Base-by-base conservation (phyloP, 2,888 invertebrate genomes). In the Drosophila nr. medialis region DNA sequence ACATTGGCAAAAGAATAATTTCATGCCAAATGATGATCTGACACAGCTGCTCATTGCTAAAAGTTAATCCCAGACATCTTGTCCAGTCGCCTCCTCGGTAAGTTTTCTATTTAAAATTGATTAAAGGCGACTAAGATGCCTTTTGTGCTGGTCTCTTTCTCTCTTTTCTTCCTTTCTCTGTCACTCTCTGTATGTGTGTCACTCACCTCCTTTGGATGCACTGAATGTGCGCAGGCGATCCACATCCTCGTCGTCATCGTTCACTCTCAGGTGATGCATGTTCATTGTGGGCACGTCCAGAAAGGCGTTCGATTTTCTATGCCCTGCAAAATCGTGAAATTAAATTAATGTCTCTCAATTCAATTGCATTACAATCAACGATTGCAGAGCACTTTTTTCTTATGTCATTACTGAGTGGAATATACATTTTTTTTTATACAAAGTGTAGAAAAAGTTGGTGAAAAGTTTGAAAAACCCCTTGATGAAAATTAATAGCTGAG, bases 171-270 rank as follows among this genome's bases (percentile, higher is more conserved):
- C 18, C 36, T 0, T 11, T 10, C 24, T n/a, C 13, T 48, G 2
- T 1, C 24, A 36, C 10, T 32, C 58, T 18, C 2, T 36, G 1
- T 34, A 5, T 24, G 15, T 30, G 21, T 45, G 18, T 27, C 49
- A 90, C 91, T 93, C 93, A 95, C 95, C 95, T 95, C 97, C 97
- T 95, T 98, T 98, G 95, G 88, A 98, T 97, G 93, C 96, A 94
- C 97, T 97, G 94, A 99, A 99, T 83, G 98, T 97, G 89, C 99
- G 95, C 89, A 99, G 95, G 80, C 98, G 95, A 94, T 98, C 98
- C 76, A 96, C 96, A 93, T 98, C 97, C 90, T 97, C 97, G 89
- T 97, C 97, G 62, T 92, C 93, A 80, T 93, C 93, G 75, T 91
- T 91, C 67, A 93, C 91, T 81, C 92, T 91, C 80, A 93, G 90